phyloP scores from a whole-genome alignment of 2,113 vertebrate genomes.

The Microcebus tavaratra region DNA sequence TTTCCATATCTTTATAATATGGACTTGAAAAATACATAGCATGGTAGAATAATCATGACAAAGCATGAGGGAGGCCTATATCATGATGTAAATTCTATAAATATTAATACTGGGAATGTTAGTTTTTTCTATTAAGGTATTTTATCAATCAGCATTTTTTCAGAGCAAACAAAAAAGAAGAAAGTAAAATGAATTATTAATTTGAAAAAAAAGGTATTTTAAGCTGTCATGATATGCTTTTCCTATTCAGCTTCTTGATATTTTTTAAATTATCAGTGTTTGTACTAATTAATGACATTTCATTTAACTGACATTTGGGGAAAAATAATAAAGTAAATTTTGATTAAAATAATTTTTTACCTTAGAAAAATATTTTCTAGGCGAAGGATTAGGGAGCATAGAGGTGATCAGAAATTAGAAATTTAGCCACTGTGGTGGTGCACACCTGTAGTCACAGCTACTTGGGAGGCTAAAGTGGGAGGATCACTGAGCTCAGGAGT shows the following conservation, averaged over 20 bases:
- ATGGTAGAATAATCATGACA: background rate
- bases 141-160: background rate
- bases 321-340: background rate
- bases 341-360: background rate
- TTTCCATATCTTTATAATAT: background rate
- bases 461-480: too few species aligned
- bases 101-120: slow-evolving; percentile 12
- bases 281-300: slow-evolving; percentile 14
- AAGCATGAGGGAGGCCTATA: background rate
- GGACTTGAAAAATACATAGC: background rate
- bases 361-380: background rate
- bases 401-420: background rate
- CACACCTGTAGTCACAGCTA: too few species aligned
- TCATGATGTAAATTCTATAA: background rate
- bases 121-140: background rate
- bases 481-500: too few species aligned
- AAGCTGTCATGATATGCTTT: background rate
- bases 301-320: slow-evolving; percentile 3
- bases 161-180: too few species aligned
- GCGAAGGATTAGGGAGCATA: background rate
- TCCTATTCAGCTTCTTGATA: slow-evolving; percentile 10
- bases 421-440: background rate
- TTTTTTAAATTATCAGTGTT: slow-evolving; percentile 14
- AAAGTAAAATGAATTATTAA: too few species aligned
- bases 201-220: background rate